phyloP scores from a whole-genome alignment of 23 tunicate genomes.

The Corella eumyota region DNA sequence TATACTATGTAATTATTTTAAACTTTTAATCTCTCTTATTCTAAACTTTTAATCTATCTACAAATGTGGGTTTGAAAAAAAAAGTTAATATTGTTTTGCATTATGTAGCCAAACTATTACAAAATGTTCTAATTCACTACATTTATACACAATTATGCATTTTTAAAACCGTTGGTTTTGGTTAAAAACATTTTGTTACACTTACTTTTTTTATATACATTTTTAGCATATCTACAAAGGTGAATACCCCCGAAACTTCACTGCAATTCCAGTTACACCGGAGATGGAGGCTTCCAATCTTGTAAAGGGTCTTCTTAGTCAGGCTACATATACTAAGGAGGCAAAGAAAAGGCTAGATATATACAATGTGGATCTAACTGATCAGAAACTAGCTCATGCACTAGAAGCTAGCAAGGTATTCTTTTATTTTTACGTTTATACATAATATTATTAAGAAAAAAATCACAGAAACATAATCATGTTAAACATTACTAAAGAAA shows the following conservation, averaged over 20 bases:
- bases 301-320: conserved; percentile 37
- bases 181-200: too few relatives aligned
- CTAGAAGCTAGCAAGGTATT: conserved; percentile 35
- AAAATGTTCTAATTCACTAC: too few relatives aligned
- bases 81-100: too few relatives aligned
- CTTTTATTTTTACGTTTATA: not conserved
- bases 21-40: too few relatives aligned
- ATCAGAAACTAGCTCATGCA: conserved; percentile 60
- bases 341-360: conserved; percentile 63
- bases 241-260: conserved; percentile 33
- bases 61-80: too few relatives aligned
- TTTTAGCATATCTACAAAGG: conserved; percentile 15
- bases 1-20: too few relatives aligned
- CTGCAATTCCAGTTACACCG: conserved; percentile 45
- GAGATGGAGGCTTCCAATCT: conserved; percentile 63
- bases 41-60: too few relatives aligned
- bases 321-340: conserved; percentile 36
- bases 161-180: too few relatives aligned
- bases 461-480: not conserved
- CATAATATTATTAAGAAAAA: not conserved
- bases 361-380: conserved; percentile 56
- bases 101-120: too few relatives aligned
- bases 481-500: too few relatives aligned
- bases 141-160: too few relatives aligned
- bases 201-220: too few relatives aligned